Conservation (phyloP, 2,113 vertebrate species). For the Heterocephalus glaber region DNA sequence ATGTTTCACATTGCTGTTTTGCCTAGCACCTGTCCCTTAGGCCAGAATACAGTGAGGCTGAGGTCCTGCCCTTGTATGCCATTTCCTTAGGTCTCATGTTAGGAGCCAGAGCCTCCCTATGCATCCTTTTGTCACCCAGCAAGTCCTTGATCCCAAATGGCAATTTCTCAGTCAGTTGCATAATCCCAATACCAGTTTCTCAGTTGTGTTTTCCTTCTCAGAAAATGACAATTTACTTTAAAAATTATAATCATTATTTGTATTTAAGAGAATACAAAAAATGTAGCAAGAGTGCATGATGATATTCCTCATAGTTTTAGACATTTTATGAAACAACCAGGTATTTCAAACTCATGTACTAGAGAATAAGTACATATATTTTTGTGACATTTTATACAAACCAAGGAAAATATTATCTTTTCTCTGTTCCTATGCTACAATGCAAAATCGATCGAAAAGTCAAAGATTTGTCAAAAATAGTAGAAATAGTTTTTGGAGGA, state of each 20-base stretch:
- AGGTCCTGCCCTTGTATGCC: neutral
- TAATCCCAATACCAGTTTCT: neutral
- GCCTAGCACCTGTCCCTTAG: rapidly evolving
- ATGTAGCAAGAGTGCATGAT: neutral
- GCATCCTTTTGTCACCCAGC: neutral
- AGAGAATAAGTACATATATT: neutral
- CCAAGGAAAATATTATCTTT: neutral
- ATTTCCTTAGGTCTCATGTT: rapidly evolving
- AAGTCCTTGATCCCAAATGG: neutral
- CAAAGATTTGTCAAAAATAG: neutral
- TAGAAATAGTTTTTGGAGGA: neutral
- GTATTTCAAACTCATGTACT: neutral
- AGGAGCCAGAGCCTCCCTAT: rapidly evolving
- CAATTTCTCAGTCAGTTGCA: neutral
- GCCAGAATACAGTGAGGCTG: neutral
- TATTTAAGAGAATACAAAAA: neutral
- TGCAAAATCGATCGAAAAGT: neutral
- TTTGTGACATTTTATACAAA: neutral
- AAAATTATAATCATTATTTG: neutral
- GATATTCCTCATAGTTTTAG: neutral
- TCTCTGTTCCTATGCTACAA: neutral
- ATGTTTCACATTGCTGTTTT: neutral
- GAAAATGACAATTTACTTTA: neutral
- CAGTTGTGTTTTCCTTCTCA: neutral
- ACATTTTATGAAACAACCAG: neutral